phyloP scores from a whole-genome alignment of 53 echinoderm and acorn worm genomes.

The Apostichopus leukothele region DNA sequence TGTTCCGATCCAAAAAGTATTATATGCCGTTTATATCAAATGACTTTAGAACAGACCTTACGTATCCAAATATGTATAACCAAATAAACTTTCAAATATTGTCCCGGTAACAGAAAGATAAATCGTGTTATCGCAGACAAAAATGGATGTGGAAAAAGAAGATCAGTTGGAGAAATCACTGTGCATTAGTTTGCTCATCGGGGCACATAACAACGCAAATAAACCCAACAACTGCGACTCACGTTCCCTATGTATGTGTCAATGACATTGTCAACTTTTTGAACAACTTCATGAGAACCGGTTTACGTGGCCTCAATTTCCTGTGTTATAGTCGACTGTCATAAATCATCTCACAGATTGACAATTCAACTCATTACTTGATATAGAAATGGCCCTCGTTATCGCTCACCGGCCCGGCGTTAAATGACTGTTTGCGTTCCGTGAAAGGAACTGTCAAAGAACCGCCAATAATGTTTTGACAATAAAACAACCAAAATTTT shows the following conservation, averaged over 20 bases:
- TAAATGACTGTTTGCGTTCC: slow-evolving; percentile 40
- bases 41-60: slow-evolving; percentile 6
- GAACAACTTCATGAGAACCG: neutral
- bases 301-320: neutral
- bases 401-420: slow-evolving; percentile 32
- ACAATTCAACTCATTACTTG: slow-evolving; percentile 11
- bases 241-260: no score
- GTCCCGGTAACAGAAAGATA: no score
- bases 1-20: neutral
- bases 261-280: neutral
- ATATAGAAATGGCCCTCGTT: slow-evolving; percentile 5
- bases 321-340: neutral
- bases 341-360: slow-evolving; percentile 26
- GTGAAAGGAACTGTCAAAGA: slow-evolving; percentile 26
- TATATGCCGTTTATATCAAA: neutral
- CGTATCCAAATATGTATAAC: neutral
- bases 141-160: no score
- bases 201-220: no score
- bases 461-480: slow-evolving; percentile 40
- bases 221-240: no score
- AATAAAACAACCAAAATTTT: slow-evolving; percentile 28
- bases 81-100: neutral
- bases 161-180: no score
- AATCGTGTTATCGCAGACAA: no score
- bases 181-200: no score